Evolutionary conservation across 2,888 invertebrate species (phyloP).

Genomic region (Amorpha juglandis): DNA sequence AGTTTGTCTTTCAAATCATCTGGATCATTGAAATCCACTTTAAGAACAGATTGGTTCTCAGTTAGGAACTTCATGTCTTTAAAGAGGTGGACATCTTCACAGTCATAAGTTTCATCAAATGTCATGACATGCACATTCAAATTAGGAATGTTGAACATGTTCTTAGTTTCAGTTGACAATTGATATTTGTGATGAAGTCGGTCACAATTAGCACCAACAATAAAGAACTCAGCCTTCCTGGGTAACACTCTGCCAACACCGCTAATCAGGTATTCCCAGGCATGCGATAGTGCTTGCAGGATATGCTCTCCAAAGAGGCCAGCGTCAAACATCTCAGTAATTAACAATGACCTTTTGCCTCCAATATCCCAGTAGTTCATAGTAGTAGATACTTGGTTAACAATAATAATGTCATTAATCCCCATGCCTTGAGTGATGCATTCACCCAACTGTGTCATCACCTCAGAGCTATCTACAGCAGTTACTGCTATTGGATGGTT

Average conservation of each 20-base stretch:
- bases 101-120: conserved; percentile 86
- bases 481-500: conserved; percentile 82
- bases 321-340: conserved; percentile 92
- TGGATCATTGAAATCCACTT: conserved; percentile 86
- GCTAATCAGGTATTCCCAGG: conserved; percentile 85
- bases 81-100: conserved; percentile 86
- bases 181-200: conserved; percentile 78
- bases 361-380: conserved; percentile 81
- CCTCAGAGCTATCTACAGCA: conserved; percentile 88
- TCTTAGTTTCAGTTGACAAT: conserved; percentile 53
- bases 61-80: conserved; percentile 85
- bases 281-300: conserved; percentile 87
- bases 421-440: conserved; percentile 75
- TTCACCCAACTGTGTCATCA: conserved; percentile 85
- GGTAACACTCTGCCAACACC: conserved; percentile 84
- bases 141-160: conserved; percentile 54
- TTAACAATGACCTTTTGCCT: conserved; percentile 84
- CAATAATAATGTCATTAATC: conserved; percentile 75
- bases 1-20: conserved; percentile 72
- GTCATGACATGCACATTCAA: conserved; percentile 57
- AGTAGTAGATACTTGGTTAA: conserved; percentile 85
- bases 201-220: conserved; percentile 85
- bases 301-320: conserved; percentile 91
- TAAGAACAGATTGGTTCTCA: conserved; percentile 79
- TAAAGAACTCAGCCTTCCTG: conserved; percentile 85